Evolutionary conservation across 1,140 invertebrate genomes (phyloP).

Genomic region (Paramacrobiotus metropolitanus): DNA sequence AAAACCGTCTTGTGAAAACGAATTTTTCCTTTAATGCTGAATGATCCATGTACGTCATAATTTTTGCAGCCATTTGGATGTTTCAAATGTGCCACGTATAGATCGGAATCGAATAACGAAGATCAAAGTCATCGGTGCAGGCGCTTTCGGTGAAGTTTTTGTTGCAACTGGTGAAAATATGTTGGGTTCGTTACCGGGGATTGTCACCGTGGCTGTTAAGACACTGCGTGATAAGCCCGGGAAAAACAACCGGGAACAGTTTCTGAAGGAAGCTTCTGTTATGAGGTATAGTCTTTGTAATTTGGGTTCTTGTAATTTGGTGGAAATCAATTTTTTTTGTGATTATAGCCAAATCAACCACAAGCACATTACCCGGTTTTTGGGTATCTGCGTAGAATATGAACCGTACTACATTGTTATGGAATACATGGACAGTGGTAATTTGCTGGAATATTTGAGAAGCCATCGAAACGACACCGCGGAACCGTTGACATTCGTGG

Average conservation of each 20-base stretch:
- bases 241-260: conserved; percentile 66
- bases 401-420: conserved; percentile 77
- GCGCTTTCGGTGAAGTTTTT: conserved; percentile 54
- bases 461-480: conserved; percentile 39
- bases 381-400: conserved; percentile 79
- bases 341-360: conserved; percentile 60
- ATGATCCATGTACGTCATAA: too few relatives aligned
- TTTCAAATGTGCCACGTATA: conserved; percentile 42
- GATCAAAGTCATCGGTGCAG: conserved; percentile 68
- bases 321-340: not conserved
- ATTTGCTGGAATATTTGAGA: conserved; percentile 66
- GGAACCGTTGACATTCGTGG: conserved; percentile 38
- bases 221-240: conserved; percentile 76
- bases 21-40: too few relatives aligned
- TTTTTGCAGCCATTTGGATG: not conserved
- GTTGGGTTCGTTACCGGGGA: conserved; percentile 8
- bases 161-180: conserved; percentile 5
- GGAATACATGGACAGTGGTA: conserved; percentile 89
- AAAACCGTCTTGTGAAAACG: too few relatives aligned
- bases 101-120: conserved; percentile 49
- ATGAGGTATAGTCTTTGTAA: conserved; percentile 37
- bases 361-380: conserved; percentile 67
- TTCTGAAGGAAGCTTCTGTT: conserved; percentile 79
- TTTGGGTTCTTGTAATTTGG: not conserved
- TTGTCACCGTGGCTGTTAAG: conserved; percentile 24